These are phyloP conservation scores for Zaprionus ghesquierei DNA, from an alignment of 1,140 invertebrate genomes.

Conservation along the genomic window DNA sequence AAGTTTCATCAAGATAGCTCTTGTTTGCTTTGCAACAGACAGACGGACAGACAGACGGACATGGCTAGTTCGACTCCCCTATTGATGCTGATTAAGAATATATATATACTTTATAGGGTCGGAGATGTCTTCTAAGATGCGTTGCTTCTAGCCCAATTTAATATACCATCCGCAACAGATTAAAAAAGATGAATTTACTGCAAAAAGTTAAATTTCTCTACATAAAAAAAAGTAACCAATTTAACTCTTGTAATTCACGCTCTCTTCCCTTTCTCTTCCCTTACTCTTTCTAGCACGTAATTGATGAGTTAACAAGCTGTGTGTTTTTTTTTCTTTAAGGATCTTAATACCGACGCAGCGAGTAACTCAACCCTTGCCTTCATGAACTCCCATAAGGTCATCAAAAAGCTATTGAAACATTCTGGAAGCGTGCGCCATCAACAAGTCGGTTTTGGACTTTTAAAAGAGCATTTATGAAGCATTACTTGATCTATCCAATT, in stretches of 20 bases:
- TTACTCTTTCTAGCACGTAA: neutral
- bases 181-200: neutral
- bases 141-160: too few relatives aligned
- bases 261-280: neutral
- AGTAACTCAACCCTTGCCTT: neutral
- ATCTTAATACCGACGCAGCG: neutral
- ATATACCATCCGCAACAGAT: too few relatives aligned
- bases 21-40: too few relatives aligned
- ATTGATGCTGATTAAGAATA: too few relatives aligned
- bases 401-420: neutral
- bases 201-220: too few relatives aligned
- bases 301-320: neutral
- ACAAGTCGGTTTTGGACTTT: conserved; percentile 16
- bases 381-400: neutral
- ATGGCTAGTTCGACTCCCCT: too few relatives aligned
- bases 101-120: too few relatives aligned
- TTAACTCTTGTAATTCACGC: neutral
- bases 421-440: neutral
- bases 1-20: too few relatives aligned
- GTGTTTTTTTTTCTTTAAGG: too few relatives aligned
- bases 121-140: too few relatives aligned
- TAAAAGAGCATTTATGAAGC: neutral
- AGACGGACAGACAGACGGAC: too few relatives aligned
- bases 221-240: neutral
- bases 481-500: conserved; percentile 16